Evolutionary conservation across 2,888 invertebrate genomes (phyloP), one percentile per base, ranked within the genome.

Genomic region (Orthosia cruda): DNA sequence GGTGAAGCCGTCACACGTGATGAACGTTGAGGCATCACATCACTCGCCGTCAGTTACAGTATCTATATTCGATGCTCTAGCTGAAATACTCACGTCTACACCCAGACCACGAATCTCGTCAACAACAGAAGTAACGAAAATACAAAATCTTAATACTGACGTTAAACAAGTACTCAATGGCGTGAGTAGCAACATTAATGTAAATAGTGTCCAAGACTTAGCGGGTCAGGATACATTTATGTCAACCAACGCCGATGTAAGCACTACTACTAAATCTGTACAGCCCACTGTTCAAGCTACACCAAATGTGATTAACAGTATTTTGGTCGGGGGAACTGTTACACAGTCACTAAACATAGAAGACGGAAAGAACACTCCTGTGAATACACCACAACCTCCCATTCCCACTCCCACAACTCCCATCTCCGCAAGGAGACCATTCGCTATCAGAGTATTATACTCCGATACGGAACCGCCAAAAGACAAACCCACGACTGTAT

Each of bases 61-160:
- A 88, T 97, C 97, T 79, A 97, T 97, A 87, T 97, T 97, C 88
- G 97, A 97, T 93, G 97, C 97, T 91, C 91, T 97, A 92, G 97
- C 97, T 91, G 97, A 97, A 84, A 97, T 97, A 90, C 95, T 97
- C 86, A 97, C 96, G 85, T 97, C 97, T 66, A 96, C 97, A 92
- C 96, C 96, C 83, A 95, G 93, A 95, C 91, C 94, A 88, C 93
- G 94, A 91, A 91, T 96, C 83, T 94, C 96, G 80, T 89, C 95
- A 87, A 95, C 94, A 84, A 96, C 96, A 84, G 95, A 95, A 93
- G 93, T 93, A 92, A 90, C 90, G 83, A 92, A 93, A 91, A 94
- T 91, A 89, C 91, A 91, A 93, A 92, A 90, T 88, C 89, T 88
- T 90, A 93, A 92, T 91, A 94, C 90, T 86, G 94, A 94, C 91